These are phyloP conservation scores for Chrysomela aeneicollis DNA, from an alignment of 2,888 invertebrate genomes.

Conservation along the genomic window DNA sequence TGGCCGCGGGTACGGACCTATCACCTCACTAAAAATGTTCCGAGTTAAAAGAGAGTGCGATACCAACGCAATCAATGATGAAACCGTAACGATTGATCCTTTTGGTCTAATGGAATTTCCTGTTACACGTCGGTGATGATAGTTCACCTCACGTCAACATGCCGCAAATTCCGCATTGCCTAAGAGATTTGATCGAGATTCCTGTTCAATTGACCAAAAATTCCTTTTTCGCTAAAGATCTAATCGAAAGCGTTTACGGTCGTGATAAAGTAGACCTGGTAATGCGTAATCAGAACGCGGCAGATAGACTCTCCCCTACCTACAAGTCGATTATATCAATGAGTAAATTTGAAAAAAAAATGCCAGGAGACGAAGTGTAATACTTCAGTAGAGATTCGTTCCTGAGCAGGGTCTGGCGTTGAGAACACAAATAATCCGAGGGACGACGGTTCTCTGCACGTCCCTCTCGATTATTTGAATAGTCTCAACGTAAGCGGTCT, in stretches of 20 bases:
- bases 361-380: too few species aligned
- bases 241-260: too few species aligned
- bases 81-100: too few species aligned
- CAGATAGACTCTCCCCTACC: neutral
- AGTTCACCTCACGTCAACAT: neutral
- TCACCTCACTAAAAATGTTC: neutral
- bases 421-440: neutral
- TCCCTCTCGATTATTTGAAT: too few species aligned
- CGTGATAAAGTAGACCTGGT: too few species aligned
- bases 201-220: neutral
- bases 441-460: neutral
- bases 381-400: too few species aligned
- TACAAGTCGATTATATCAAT: neutral
- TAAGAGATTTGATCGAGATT: neutral
- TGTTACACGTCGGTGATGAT: neutral
- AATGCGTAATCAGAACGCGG: too few species aligned
- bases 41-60: neutral
- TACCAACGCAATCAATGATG: too few species aligned
- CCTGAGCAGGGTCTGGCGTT: too few species aligned
- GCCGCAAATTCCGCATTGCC: neutral
- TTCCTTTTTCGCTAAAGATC: neutral
- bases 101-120: too few species aligned
- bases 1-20: neutral
- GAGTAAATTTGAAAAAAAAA: too few species aligned
- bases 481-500: neutral